phyloP scores from a whole-genome alignment of 2,888 invertebrate genomes.

The Panopea generosa region DNA sequence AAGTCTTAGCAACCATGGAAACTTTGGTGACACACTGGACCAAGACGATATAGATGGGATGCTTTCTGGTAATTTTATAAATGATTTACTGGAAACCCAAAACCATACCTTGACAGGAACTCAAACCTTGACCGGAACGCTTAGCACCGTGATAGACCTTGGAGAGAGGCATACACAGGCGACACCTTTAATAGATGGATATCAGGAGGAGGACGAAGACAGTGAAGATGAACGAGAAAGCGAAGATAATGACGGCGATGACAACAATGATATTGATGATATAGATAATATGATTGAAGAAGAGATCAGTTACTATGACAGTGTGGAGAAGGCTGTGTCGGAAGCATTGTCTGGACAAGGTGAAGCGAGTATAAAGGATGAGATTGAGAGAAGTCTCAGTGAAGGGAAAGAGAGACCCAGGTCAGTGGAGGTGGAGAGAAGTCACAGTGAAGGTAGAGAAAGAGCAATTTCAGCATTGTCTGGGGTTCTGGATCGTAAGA shows the following conservation, averaged over 20 bases:
- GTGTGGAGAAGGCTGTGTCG: conserved; percentile 29
- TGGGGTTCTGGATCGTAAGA: conserved; percentile 40
- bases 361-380: conserved; percentile 23
- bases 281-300: conserved; percentile 25
- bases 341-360: not conserved
- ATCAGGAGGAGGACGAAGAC: not conserved
- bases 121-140: too few species aligned
- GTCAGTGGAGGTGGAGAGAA: conserved; percentile 18
- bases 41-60: not conserved
- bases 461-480: conserved; percentile 5
- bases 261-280: too few species aligned
- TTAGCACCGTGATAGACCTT: too few species aligned
- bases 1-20: conserved; percentile 18
- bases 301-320: conserved; percentile 35
- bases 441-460: not conserved
- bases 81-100: too few species aligned
- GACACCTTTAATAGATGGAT: too few species aligned
- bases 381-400: conserved; percentile 17
- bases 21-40: conserved; percentile 4
- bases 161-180: too few species aligned
- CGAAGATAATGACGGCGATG: not conserved
- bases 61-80: too few species aligned
- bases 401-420: not conserved
- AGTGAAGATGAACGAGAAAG: conserved; percentile 21
- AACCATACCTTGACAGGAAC: too few species aligned